Evolutionary conservation across 2,113 vertebrate genomes (phyloP), one percentile per base, ranked within the genome.

Genomic region (Litocranius walleri): DNA sequence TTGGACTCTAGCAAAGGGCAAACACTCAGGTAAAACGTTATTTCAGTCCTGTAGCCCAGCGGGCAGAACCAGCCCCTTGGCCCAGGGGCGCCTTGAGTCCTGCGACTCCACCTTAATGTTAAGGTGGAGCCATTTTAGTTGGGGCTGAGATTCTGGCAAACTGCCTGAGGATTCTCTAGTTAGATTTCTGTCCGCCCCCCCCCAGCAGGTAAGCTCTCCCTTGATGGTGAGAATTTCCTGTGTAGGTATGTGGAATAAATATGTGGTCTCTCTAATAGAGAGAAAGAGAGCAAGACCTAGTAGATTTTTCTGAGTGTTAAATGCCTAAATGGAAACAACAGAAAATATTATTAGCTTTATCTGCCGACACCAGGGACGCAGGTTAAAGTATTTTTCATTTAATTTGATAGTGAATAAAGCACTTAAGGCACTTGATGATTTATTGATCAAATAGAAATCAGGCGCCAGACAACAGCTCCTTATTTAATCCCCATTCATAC

Each of bases 401-500:
- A 99, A 98, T 99, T 98, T 99, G 98, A 98, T 99, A 98, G 98
- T 95, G 98, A 98, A 98, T 98, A 99, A 99, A 98, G 98, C 98
- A 99, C 99, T 99, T 99, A 99, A 98, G 97, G 98, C 96, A 98
- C 98, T 99, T 98, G 98, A 99, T 98, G 99, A 99, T 98, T 99
- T 99, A 99, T 99, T 99, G 99, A 99, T 99, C 98, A 99, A 99
- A 98, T 98, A 99, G 99, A 99, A 99, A 99, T 98, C 98, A 98
- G 98, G 94, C 15, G 4, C 91, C 98, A 97, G 98, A 98, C 97
- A 99, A 97, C 98, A 98, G 98, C 98, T 98, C 98, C 98, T 99
- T 99, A 98, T 98, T 98, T 98, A 99, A 99, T 98, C 97, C 98
- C 98, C 97, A 97, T 95, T 98, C 98, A 97, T 96, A 96, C 54